These are phyloP conservation scores for Styela plicata DNA, from an alignment of 23 tunicate species.

Conservation along the genomic window DNA sequence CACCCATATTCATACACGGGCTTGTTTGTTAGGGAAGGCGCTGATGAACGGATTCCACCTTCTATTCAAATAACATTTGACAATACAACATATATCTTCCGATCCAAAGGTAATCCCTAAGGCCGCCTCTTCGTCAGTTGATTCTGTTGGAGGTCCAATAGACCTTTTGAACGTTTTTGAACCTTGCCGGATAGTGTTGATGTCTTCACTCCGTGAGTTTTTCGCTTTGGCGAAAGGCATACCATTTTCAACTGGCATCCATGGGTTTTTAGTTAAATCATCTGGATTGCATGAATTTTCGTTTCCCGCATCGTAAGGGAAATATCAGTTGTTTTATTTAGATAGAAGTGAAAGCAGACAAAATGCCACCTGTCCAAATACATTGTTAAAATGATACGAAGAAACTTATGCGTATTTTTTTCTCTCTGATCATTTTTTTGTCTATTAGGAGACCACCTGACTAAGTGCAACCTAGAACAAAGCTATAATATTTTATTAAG, in stretches of 20 bases:
- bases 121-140: neutral
- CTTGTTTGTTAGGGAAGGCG: neutral
- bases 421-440: too few species aligned
- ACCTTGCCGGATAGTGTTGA: neutral
- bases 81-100: neutral
- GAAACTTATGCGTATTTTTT: too few species aligned
- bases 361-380: too few species aligned
- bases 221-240: neutral
- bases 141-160: neutral
- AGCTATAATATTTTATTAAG: too few species aligned
- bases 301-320: neutral
- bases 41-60: neutral
- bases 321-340: too few species aligned
- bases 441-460: too few species aligned
- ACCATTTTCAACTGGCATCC: neutral
- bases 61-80: neutral
- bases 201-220: neutral
- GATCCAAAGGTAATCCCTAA: neutral
- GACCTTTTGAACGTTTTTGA: neutral
- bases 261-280: neutral
- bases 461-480: too few species aligned
- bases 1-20: neutral
- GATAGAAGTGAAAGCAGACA: too few species aligned
- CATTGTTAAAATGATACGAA: too few species aligned
- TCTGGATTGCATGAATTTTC: neutral